Base-by-base conservation (phyloP, 1,140 invertebrate species). In the Zaprionus tsacasi region DNA sequence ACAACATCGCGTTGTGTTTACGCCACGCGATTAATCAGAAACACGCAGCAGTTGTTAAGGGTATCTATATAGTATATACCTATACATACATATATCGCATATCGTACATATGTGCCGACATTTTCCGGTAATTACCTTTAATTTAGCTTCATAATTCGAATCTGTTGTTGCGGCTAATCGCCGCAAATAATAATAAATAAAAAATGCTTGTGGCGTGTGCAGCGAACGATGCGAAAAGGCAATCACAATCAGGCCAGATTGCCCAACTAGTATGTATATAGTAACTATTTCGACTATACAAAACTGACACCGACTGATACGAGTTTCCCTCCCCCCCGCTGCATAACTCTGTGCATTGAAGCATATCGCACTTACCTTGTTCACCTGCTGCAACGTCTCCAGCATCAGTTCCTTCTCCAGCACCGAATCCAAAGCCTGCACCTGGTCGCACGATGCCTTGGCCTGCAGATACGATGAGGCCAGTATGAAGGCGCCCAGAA, bases 401-500 rank as follows among this genome's bases (percentile, higher is more conserved):
- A 95, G 91, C 45, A 95, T 94, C 15, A 95, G 91, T 82, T 95
- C 94, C 81, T 95, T 94, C 79, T 95, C 95, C 57, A 94, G 92
- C 90, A 94, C 94, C 33, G 94, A 94, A 60, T 94, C 94, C 7
- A 94, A 88, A 64, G 95, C 94, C 83, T 95, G 94, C 17, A 95
- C 92, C 88, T 95, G 95, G 74, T 95, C 95, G 90, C 96, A 96
- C 11, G 95, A 95, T 33, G 95, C 94, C 68, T 95, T 94, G 33
- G 96, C 96, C 81, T 96, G 95, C n/a, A 98, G 94, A 94, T 96
- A 98, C 73, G 96, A 95, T 6, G 96, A 95, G 33, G 96, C 96
- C 71, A 98, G 92, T 79, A 97, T 96, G 90, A 97, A 97, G 63
- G 95, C 93, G 30, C 96, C 96, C 71, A 97, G 92, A 50, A 97